Evolutionary conservation across 2,888 invertebrate species (phyloP).

Genomic region (Ophion ellenae): DNA sequence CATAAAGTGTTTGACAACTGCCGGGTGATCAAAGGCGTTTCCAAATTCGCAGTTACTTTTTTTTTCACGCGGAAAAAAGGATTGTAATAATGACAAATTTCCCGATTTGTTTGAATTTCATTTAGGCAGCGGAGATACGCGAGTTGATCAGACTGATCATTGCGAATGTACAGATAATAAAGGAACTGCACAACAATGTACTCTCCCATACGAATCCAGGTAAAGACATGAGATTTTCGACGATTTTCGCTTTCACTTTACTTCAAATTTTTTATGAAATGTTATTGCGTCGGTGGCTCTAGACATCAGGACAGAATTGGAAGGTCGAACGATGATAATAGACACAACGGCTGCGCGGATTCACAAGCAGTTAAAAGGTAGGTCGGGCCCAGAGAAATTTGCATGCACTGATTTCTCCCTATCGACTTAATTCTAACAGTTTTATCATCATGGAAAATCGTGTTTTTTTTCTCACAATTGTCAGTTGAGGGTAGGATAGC

Average conservation of each 20-base stretch:
- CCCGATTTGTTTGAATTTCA: conserved; percentile 3
- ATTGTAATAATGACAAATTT: not conserved
- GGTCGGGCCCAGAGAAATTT: conserved; percentile 54
- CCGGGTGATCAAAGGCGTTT: no score
- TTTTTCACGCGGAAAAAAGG: not conserved
- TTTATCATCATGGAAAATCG: not conserved
- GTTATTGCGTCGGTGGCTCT: conserved; percentile 68
- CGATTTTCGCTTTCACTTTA: not conserved
- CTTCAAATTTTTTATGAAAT: not conserved
- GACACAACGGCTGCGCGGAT: conserved; percentile 85
- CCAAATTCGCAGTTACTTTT: not conserved
- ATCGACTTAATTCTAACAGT: not conserved
- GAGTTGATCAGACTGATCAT: conserved; percentile 79
- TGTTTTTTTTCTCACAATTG: not conserved
- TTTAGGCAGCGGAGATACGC: conserved; percentile 81
- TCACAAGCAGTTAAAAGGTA: conserved; percentile 85
- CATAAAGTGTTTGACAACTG: no score
- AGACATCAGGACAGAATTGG: conserved; percentile 88
- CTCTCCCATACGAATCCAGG: conserved; percentile 80
- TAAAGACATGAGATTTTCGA: conserved; percentile 61
- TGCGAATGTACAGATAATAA: conserved; percentile 79
- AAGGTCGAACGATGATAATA: conserved; percentile 85
- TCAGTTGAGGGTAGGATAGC: not conserved
- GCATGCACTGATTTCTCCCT: not conserved
- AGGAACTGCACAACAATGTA: conserved; percentile 84